Base-by-base conservation (phyloP, 2,113 vertebrate species). In the Centropristis striata region DNA sequence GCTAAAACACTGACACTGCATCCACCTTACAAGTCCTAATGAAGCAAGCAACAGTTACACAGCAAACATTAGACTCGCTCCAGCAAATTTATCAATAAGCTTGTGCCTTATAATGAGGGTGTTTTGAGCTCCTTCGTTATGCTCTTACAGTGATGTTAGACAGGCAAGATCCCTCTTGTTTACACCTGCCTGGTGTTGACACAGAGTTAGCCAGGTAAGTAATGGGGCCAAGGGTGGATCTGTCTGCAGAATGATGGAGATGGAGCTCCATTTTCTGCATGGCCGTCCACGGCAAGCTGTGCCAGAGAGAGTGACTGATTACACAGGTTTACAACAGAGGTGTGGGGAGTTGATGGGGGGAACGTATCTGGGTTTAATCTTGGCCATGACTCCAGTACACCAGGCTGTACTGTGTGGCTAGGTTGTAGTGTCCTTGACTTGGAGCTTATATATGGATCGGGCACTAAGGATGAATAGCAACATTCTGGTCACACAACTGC, bases 261-360 rank as follows among this genome's bases (percentile, higher is more conserved):
- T 66, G 49, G 39, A 44, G 80, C 80, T 82, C 74, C 71, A 55
- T 80, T 87, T 87, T 88, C 80, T 79, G 82, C 87, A 70, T 66
- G 80, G 71, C 39, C 8, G 60, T 89, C 85, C 75, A 67, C 14
- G 49, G 77, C 59, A 37, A 71, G 70, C 71, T 37, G 27, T 1
- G 1, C 42, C 57, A 28, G 27, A 20, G 37, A 75, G 68, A 78
- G 71, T 82, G 78, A 87, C 36, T 46, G 77, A 92, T 89, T 74
- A 72, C 63, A 41, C 47, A 2, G 0, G 39, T 86, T 82, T 84
- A 83, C 68, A 63, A 66, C 69, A 83, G 78, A 70, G 63, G 66
- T 55, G 67, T 74, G 60, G 47, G 47, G 70, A 66, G 47, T 21
- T 50, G 63, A 61, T 42, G 74, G 47, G 73, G 46, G 37, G 46